phyloP scores from a whole-genome alignment of 2,113 vertebrate species.

The Pseudorhombus dupliciocellatus region DNA sequence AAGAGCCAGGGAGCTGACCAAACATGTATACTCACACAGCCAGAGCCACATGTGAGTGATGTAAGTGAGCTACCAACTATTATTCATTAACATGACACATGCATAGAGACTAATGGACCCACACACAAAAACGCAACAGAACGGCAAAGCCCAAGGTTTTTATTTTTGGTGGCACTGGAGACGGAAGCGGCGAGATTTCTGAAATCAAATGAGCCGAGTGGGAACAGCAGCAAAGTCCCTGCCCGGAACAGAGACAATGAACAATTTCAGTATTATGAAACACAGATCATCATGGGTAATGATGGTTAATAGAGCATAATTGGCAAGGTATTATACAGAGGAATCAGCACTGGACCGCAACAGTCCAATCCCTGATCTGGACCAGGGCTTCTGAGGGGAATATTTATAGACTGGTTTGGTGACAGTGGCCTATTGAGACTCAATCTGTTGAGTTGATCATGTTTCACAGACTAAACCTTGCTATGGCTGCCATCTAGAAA shows the following conservation, averaged over 20 bases:
- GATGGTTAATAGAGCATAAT: conserved; percentile 60
- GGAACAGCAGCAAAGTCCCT: conserved; percentile 3
- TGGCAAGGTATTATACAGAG: conserved; percentile 43
- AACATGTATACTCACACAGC: not conserved
- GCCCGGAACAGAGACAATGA: conserved; percentile 36
- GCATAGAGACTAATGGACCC: conserved; percentile 24
- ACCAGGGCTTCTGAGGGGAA: conserved; percentile 8
- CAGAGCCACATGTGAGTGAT: not conserved
- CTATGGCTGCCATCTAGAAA: not conserved
- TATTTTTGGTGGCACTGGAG: conserved; percentile 29
- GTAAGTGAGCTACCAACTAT: not conserved
- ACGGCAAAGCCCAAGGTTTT: conserved; percentile 3
- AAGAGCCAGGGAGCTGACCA: not conserved
- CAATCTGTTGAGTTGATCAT: conserved; percentile 16
- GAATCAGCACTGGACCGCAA: conserved; percentile 49
- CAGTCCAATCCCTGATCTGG: conserved; percentile 28
- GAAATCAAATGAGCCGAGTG: conserved; percentile 32
- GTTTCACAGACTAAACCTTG: conserved; percentile 13
- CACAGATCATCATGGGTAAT: conserved; percentile 56
- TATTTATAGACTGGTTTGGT: conserved; percentile 23
- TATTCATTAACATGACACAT: conserved; percentile 7
- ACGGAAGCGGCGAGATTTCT: conserved; percentile 29
- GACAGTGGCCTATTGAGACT: conserved; percentile 21
- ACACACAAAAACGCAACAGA: not conserved
- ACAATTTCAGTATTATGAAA: conserved; percentile 55